Conservation (phyloP, 2,797 vertebrate species). For the Loriculus beryllinus region DNA sequence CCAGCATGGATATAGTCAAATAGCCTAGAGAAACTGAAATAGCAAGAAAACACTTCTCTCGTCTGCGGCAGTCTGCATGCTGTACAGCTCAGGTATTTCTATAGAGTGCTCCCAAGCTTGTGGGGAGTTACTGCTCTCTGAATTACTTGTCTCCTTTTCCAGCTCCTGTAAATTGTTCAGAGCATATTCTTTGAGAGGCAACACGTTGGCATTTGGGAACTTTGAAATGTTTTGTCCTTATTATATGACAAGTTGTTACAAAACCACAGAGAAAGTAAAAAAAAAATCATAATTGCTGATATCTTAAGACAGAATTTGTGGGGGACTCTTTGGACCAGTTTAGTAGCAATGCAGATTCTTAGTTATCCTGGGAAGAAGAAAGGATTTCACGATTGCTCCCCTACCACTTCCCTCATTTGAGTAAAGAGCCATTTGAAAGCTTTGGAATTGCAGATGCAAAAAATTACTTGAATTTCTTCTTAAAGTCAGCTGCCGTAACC, state of each 20-base stretch:
- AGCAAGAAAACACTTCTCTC: background rate
- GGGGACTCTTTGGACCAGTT: background rate
- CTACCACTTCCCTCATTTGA: background rate
- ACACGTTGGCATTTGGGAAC: background rate
- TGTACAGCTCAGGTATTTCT: background rate
- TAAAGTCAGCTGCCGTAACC: background rate
- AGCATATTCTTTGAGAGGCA: background rate
- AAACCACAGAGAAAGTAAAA: background rate
- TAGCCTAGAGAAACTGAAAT: background rate
- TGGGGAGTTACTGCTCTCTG: background rate
- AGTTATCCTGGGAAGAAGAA: background rate
- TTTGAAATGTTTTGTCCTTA: background rate
- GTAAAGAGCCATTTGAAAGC: background rate
- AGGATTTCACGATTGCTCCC: background rate
- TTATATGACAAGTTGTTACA: background rate
- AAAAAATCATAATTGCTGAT: background rate
- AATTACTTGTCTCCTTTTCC: background rate
- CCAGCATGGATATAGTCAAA: background rate
- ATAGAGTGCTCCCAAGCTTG: background rate
- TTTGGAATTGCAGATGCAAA: background rate
- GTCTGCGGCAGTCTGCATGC: background rate
- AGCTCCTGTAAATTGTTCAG: background rate
- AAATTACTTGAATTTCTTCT: background rate
- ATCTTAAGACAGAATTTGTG: background rate
- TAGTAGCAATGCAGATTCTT: background rate